A percentile compares a stretch with the other conserved stretches of the same genome.
Evolutionary conservation across 2,113 vertebrate genomes (phyloP).

Genomic region (human (Homo sapiens)): DNA sequence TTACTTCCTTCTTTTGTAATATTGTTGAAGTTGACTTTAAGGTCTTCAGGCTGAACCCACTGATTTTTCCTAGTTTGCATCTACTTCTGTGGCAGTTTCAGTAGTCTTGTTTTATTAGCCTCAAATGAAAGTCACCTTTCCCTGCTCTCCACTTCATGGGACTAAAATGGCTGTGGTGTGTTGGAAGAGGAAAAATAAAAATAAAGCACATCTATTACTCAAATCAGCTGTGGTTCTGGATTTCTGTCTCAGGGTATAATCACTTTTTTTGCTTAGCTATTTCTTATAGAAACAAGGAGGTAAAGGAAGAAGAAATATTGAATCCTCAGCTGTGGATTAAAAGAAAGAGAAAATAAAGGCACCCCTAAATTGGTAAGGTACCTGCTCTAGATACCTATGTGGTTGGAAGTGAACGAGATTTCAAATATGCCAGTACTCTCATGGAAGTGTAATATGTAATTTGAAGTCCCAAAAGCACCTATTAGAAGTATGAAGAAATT

Average conservation of each 20-base stretch:
- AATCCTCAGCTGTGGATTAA: neutral
- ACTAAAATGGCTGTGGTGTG: neutral
- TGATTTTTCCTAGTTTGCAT: neutral
- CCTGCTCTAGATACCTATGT: neutral
- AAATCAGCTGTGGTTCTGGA: neutral
- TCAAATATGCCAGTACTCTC: neutral
- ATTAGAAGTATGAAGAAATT: neutral
- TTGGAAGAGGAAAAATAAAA: neutral
- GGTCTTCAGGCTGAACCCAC: neutral
- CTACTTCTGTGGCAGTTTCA: neutral
- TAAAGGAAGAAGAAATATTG: neutral
- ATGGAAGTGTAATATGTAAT: neutral
- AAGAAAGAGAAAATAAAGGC: neutral
- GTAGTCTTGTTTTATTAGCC: neutral
- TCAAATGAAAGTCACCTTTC: neutral
- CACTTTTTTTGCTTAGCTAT: neutral
- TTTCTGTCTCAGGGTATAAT: neutral
- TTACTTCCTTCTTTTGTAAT: neutral
- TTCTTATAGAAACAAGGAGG: neutral
- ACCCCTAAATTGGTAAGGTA: neutral
- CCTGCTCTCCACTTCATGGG: neutral
- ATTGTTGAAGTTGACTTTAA: neutral
- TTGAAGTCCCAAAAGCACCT: neutral
- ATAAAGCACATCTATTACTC: neutral
- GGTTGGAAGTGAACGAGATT: neutral